phyloP scores from a whole-genome alignment of 2,797 vertebrate species.

The Sphenodon punctatus region DNA sequence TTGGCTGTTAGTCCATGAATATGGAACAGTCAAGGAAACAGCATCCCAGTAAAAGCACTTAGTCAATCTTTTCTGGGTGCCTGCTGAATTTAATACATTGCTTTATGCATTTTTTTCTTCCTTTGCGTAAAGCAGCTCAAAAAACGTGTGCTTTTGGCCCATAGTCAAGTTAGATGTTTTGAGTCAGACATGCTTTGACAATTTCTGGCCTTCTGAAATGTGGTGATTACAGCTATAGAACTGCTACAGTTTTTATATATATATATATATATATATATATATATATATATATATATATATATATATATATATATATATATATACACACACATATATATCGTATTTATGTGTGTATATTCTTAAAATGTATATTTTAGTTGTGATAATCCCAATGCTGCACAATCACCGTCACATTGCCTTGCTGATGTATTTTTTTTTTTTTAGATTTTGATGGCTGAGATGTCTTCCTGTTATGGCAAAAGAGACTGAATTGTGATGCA shows the following conservation, averaged over 20 bases:
- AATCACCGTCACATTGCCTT: neutral
- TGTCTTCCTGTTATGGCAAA: neutral
- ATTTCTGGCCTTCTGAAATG: neutral
- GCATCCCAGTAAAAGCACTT: neutral
- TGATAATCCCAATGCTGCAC: too few species aligned
- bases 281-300: too few species aligned
- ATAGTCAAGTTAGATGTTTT: neutral
- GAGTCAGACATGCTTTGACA: neutral
- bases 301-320: too few species aligned
- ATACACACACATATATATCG: too few species aligned
- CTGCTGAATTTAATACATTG: neutral
- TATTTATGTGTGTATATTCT: accelerated
- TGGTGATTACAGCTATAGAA: accelerated
- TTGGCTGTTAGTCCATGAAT: neutral
- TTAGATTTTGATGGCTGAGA: neutral
- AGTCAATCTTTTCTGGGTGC: neutral
- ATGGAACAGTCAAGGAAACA: neutral
- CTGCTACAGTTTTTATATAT: neutral
- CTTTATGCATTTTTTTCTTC: neutral
- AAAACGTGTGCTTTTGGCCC: too few species aligned
- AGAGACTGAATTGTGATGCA: neutral
- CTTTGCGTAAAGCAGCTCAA: neutral
- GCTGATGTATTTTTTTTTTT: neutral
- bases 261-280: too few species aligned
- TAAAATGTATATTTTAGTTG: neutral